Evolutionary conservation across 2,797 vertebrate species (phyloP).

Genomic region (Phoeniculus purpureus): DNA sequence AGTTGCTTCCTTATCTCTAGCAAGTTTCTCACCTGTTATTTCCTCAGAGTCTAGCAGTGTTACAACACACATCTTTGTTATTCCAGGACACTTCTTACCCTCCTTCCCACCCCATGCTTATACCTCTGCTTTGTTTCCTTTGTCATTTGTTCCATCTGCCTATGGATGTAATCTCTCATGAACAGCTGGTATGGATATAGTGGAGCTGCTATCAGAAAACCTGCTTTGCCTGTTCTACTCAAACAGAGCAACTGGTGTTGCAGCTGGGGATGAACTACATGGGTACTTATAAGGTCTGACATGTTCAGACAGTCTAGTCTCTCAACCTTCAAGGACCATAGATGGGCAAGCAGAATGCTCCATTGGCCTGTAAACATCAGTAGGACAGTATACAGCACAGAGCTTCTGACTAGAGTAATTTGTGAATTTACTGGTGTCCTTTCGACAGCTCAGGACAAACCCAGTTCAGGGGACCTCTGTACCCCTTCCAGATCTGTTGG

Average conservation of each 20-base stretch:
- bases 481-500: not conserved
- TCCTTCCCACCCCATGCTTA: too few species aligned
- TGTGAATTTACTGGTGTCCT: not conserved
- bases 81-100: not conserved
- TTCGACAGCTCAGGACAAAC: not conserved
- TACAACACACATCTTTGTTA: not conserved
- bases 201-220: not conserved
- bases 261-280: not conserved
- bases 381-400: not conserved
- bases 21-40: conserved; percentile 38
- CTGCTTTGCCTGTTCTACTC: not conserved
- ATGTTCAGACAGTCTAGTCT: not conserved
- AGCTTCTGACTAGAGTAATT: not conserved
- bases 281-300: not conserved
- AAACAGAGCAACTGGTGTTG: not conserved
- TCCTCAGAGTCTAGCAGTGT: not conserved
- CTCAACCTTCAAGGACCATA: not conserved
- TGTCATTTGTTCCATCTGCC: not conserved
- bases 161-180: not conserved
- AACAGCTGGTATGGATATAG: not conserved
- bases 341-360: not conserved
- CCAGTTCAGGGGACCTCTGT: not conserved
- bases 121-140: not conserved
- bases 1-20: conserved; percentile 30
- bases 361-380: not conserved